phyloP scores from a whole-genome alignment of 2,797 vertebrate species.

The Cirrhinus mrigala region DNA sequence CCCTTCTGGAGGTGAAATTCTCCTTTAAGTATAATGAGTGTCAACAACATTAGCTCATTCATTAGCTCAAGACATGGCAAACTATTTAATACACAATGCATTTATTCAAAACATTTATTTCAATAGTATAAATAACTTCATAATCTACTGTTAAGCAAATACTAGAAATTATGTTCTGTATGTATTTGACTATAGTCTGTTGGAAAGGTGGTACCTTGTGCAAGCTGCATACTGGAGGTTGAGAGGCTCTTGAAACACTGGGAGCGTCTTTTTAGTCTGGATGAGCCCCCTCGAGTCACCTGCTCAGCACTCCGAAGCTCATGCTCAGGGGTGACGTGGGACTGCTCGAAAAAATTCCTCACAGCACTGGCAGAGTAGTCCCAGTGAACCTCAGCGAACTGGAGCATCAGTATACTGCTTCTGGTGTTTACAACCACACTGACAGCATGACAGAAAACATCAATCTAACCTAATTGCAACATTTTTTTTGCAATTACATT shows the following conservation, averaged over 20 bases:
- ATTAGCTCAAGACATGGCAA: not conserved
- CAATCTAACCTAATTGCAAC: not conserved
- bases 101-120: not conserved
- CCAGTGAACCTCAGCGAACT: constrained; percentile 85
- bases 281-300: constrained; percentile 3
- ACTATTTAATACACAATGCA: not conserved
- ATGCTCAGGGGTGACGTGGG: constrained; percentile 24
- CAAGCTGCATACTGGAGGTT: constrained; percentile 34
- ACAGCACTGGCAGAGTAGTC: constrained; percentile 70
- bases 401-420: constrained; percentile 75
- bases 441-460: not conserved
- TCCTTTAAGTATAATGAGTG: not conserved
- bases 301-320: constrained; percentile 31
- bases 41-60: not conserved
- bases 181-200: not conserved
- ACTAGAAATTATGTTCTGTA: not conserved
- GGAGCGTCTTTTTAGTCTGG: constrained; percentile 53
- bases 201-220: constrained; percentile 60
- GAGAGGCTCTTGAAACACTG: constrained; percentile 51
- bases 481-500: not conserved
- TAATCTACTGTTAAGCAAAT: no score
- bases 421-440: constrained; percentile 86
- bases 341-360: not conserved
- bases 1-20: no score
- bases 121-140: not conserved